Evolutionary conservation across 2,797 vertebrate species (phyloP).

Genomic region (Ctenochaetus hawaiiensis): DNA sequence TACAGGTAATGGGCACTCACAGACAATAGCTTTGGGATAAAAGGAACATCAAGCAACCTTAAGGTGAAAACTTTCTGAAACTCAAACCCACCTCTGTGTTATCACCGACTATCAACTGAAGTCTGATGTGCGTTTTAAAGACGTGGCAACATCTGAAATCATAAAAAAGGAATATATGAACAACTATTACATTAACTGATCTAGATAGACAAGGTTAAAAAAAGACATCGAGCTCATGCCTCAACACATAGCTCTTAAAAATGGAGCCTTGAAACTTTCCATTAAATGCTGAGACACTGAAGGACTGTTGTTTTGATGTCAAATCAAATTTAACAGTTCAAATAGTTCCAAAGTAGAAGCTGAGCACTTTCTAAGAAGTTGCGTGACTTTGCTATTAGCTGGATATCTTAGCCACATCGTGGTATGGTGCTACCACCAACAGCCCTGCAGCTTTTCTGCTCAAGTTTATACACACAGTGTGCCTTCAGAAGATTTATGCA

Average conservation of each 20-base stretch:
- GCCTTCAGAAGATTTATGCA: no score
- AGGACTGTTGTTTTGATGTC: no score
- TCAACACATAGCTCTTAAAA: neutral
- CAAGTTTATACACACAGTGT: no score
- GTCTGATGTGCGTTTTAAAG: neutral
- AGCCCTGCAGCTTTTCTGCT: no score
- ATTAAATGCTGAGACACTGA: no score
- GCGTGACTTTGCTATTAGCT: no score
- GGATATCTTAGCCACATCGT: no score
- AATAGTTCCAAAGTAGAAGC: no score
- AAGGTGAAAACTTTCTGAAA: constrained; percentile 27
- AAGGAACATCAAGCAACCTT: constrained; percentile 38
- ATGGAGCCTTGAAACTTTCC: neutral
- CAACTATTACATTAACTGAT: neutral
- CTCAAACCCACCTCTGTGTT: neutral
- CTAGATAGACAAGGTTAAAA: neutral
- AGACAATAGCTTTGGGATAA: constrained; percentile 16
- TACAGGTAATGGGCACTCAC: constrained; percentile 34
- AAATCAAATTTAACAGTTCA: no score
- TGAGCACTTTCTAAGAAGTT: no score
- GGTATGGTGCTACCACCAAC: no score
- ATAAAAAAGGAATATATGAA: neutral
- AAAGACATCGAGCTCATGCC: no score
- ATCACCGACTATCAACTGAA: neutral
- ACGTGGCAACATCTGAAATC: neutral